Percentiles rank a stretch among this genome's conserved stretches.
phyloP scores from a whole-genome alignment of 2,888 invertebrate genomes.

The Stenichneumon culpator region DNA sequence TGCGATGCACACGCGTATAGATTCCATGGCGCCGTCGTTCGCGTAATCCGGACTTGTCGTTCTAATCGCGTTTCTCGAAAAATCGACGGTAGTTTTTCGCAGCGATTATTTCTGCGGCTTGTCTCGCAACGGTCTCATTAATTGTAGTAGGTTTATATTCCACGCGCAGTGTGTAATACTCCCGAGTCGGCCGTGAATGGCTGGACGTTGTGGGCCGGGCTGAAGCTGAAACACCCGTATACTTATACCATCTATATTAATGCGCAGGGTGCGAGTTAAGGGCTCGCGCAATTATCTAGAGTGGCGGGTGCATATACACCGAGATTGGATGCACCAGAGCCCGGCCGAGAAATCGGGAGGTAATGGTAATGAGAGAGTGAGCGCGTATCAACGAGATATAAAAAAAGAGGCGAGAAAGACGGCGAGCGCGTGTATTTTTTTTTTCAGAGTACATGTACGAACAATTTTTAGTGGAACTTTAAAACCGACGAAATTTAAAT shows the following conservation, averaged over 20 bases:
- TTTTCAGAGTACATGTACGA: neutral
- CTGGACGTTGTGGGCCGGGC: neutral
- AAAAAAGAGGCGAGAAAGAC: slow-evolving; percentile 36
- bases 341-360: slow-evolving; percentile 62
- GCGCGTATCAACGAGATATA: slow-evolving; percentile 43
- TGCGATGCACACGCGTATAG: neutral
- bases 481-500: neutral
- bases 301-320: slow-evolving; percentile 45
- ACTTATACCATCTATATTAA: slow-evolving; percentile 41
- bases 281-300: slow-evolving; percentile 66
- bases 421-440: neutral
- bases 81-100: neutral
- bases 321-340: slow-evolving; percentile 57
- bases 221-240: slow-evolving; percentile 14
- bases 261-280: slow-evolving; percentile 39
- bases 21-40: neutral
- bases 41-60: neutral
- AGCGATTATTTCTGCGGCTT: slow-evolving; percentile 2
- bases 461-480: neutral
- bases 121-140: slow-evolving; percentile 7
- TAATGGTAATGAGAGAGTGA: slow-evolving; percentile 69
- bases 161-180: neutral
- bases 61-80: neutral
- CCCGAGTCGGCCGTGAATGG: neutral
- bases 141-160: neutral